Conservation (phyloP, 1,140 invertebrate genomes). For the Aethina tumida region DNA sequence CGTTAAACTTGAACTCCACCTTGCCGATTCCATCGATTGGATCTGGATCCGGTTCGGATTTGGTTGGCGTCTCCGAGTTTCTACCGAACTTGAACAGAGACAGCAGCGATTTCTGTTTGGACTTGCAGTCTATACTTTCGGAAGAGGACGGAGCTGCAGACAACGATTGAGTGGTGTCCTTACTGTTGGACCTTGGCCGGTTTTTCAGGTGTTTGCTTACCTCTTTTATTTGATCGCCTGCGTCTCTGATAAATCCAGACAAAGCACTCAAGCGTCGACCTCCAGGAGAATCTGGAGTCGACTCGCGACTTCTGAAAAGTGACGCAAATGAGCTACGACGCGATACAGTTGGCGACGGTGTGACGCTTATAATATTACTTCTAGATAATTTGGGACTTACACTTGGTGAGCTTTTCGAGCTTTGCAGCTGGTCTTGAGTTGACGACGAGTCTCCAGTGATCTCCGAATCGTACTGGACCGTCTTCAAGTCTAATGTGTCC, state of each 20-base stretch:
- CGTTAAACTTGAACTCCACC: conserved; percentile 31
- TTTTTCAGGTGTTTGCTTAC: too few species aligned
- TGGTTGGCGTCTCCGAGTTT: conserved; percentile 30
- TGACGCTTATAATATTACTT: conserved; percentile 37
- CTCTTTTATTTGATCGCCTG: too few species aligned
- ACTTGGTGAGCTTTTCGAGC: conserved; percentile 28
- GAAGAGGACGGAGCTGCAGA: conserved; percentile 28
- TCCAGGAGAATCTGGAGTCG: too few species aligned
- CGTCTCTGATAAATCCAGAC: too few species aligned
- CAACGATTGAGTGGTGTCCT: too few species aligned
- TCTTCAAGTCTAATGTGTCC: conserved; percentile 17
- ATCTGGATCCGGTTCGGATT: conserved; percentile 30
- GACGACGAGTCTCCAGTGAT: conserved; percentile 34
- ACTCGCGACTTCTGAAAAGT: conserved; percentile 65
- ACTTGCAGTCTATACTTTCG: conserved; percentile 34
- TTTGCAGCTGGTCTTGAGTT: conserved; percentile 24
- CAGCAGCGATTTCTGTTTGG: conserved; percentile 50
- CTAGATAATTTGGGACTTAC: conserved; percentile 28
- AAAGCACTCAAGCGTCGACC: too few species aligned
- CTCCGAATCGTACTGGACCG: conserved; percentile 2
- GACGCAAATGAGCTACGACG: conserved; percentile 71
- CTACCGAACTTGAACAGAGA: conserved; percentile 49
- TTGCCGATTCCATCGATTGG: conserved; percentile 27
- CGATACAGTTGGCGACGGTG: conserved; percentile 52
- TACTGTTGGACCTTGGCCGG: too few species aligned